phyloP scores from a whole-genome alignment of 2,797 vertebrate species.

The Hyperoplus lanceolatus region DNA sequence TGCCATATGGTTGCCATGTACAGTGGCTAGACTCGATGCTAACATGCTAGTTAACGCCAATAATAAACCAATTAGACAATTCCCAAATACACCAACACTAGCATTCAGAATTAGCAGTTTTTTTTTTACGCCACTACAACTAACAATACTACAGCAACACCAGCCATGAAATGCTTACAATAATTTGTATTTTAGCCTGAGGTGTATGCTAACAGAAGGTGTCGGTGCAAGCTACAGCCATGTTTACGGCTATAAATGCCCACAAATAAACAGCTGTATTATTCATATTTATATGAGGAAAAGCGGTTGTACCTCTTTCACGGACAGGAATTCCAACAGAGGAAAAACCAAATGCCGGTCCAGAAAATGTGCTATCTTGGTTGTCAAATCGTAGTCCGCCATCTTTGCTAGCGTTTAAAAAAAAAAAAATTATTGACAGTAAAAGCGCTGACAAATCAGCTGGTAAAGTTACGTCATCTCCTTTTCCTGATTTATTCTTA shows the following conservation, averaged over 20 bases:
- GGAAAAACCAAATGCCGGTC: slow-evolving; percentile 95
- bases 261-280: fast-evolving
- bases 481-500: too few relatives aligned
- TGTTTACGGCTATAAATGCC: background rate
- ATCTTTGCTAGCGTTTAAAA: slow-evolving; percentile 82
- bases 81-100: fast-evolving
- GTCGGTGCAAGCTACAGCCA: background rate
- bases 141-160: background rate
- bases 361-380: slow-evolving; percentile 91
- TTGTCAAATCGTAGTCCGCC: slow-evolving; percentile 96
- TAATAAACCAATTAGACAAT: background rate
- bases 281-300: fast-evolving
- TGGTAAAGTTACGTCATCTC: background rate
- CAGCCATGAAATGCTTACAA: background rate
- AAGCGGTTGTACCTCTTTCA: slow-evolving; percentile 88
- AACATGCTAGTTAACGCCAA: background rate
- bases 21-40: background rate
- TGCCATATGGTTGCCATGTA: too few relatives aligned
- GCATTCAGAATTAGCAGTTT: fast-evolving
- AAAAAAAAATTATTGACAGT: slow-evolving; percentile 68
- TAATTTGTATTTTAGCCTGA: background rate
- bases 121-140: too few relatives aligned
- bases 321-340: slow-evolving; percentile 93
- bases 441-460: background rate
- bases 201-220: background rate